Percentiles rank a stretch among this genome's conserved stretches.
Evolutionary conservation across 2,888 invertebrate genomes (phyloP).

Genomic region (Subacronicta megacephala): DNA sequence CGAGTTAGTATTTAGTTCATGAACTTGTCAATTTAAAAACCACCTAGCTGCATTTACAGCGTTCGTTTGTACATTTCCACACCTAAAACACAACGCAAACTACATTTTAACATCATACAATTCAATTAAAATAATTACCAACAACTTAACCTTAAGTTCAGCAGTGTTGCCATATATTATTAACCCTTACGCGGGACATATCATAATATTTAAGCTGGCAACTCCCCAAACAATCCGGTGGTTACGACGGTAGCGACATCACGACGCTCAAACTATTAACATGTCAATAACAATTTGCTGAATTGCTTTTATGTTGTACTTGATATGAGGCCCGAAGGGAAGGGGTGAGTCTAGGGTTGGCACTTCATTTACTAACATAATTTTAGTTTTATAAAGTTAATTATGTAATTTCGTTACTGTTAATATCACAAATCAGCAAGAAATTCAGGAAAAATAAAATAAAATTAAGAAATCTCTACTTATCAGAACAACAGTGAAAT

Average conservation of each 20-base stretch:
- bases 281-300: constrained; percentile 88
- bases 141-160: constrained; percentile 36
- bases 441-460: too few species aligned
- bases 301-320: constrained; percentile 85
- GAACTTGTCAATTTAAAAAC: too few species aligned
- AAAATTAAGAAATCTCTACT: too few species aligned
- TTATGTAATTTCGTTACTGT: too few species aligned
- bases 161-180: constrained; percentile 33
- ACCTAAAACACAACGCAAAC: constrained; percentile 13
- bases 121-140: constrained; percentile 41
- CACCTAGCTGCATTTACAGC: too few species aligned
- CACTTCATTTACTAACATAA: constrained; percentile 6
- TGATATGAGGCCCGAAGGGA: constrained; percentile 71
- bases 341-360: constrained; percentile 79
- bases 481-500: too few species aligned
- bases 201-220: constrained; percentile 52
- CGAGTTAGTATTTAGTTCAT: too few species aligned
- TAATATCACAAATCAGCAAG: too few species aligned
- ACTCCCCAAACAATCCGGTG: constrained; percentile 42
- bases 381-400: too few species aligned
- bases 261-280: constrained; percentile 80
- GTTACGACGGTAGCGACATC: constrained; percentile 62
- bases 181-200: constrained; percentile 45
- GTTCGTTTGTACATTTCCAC: neutral
- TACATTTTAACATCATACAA: constrained; percentile 15